A percentile compares a stretch with the other conserved stretches of the same genome.
Conservation (phyloP, 2,113 vertebrate genomes). For the Condylura cristata region DNA sequence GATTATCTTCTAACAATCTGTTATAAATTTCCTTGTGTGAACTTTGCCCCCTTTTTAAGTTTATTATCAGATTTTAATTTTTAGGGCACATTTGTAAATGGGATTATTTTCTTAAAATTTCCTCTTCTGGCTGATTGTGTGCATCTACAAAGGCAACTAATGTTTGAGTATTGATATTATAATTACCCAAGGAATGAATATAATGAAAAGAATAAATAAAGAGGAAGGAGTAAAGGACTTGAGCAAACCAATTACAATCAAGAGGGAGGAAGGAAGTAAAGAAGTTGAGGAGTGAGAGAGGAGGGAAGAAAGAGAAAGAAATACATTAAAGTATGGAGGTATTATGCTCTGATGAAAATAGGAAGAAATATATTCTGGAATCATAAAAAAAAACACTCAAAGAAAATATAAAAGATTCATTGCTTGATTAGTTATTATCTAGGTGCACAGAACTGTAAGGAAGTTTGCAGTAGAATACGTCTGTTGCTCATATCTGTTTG, state of each 20-base stretch:
- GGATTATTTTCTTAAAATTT: no score
- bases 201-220: background rate
- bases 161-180: no score
- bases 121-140: no score
- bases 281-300: background rate
- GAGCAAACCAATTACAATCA: no score
- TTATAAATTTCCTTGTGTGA: no score
- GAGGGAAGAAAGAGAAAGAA: background rate
- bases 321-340: background rate
- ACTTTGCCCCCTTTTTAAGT: no score
- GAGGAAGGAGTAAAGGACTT: no score
- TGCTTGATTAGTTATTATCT: background rate
- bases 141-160: no score
- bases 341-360: background rate
- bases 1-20: no score
- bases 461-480: background rate
- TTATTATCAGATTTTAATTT: no score
- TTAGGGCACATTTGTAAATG: no score
- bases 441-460: background rate
- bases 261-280: background rate
- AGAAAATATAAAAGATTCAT: background rate
- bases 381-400: background rate
- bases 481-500: background rate
- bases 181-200: background rate
- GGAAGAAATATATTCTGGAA: background rate